phyloP scores from a whole-genome alignment of 2,888 invertebrate genomes.

The Dynastes grantii region DNA sequence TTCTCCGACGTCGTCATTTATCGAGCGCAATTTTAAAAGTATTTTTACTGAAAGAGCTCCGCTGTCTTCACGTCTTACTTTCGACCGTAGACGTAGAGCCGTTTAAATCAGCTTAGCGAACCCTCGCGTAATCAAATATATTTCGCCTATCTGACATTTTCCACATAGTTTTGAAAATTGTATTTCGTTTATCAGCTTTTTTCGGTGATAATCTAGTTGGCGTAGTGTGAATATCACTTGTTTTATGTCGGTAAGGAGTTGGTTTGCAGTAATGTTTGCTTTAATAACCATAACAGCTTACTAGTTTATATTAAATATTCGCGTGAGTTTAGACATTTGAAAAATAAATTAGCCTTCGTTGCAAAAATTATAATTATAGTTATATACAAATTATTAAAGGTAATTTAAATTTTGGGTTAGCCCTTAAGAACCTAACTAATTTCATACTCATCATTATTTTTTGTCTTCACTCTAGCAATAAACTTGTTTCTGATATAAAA shows the following conservation, averaged over 20 bases:
- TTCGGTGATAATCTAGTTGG: conserved; percentile 59
- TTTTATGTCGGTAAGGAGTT: conserved; percentile 47
- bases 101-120: conserved; percentile 63
- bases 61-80: conserved; percentile 58
- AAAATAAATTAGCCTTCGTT: no score
- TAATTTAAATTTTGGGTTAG: no score
- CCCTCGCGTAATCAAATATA: conserved; percentile 65
- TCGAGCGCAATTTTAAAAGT: conserved; percentile 65
- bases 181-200: conserved; percentile 65
- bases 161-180: conserved; percentile 67
- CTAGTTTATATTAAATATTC: background rate
- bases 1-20: conserved; percentile 66
- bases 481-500: no score
- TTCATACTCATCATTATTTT: no score
- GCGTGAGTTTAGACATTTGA: no score
- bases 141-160: conserved; percentile 65
- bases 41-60: conserved; percentile 55
- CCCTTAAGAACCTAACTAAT: no score
- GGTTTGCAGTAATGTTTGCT: conserved; percentile 39
- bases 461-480: no score
- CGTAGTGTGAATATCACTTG: conserved; percentile 54
- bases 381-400: no score
- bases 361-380: no score
- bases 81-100: conserved; percentile 60
- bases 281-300: conserved; percentile 11